Evolutionary conservation across 2,888 invertebrate species (phyloP).

Genomic region (Ditylenchus weischeri): DNA sequence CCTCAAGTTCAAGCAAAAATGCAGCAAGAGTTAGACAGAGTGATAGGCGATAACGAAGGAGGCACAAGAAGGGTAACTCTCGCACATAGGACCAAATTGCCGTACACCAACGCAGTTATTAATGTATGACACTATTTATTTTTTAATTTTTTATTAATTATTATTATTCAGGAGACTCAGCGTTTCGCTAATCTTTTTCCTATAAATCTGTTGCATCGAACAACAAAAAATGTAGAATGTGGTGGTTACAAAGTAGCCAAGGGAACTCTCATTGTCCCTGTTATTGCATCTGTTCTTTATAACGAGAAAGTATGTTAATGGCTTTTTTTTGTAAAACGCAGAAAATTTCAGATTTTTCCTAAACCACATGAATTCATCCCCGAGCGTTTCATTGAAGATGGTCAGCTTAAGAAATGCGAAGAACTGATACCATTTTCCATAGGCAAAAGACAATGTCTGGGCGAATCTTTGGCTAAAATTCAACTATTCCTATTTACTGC

Average conservation of each 20-base stretch:
- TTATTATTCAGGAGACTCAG: too few relatives aligned
- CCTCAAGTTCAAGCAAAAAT: conserved; percentile 17
- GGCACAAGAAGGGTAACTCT: too few relatives aligned
- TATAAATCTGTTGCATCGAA: too few relatives aligned
- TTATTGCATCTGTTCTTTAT: conserved; percentile 23
- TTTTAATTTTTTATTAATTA: too few relatives aligned
- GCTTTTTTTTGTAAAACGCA: background rate
- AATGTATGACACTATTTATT: too few relatives aligned
- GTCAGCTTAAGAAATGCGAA: conserved; percentile 37
- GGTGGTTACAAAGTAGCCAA: conserved; percentile 18
- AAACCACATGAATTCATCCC: conserved; percentile 34
- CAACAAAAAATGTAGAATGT: background rate
- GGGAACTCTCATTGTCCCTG: conserved; percentile 24
- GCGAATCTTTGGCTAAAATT: too few relatives aligned
- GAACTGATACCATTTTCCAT: conserved; percentile 35
- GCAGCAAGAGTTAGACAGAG: conserved; percentile 19
- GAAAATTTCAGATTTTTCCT: conserved; percentile 15
- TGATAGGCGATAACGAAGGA: background rate
- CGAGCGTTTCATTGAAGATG: conserved; percentile 41
- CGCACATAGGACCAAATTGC: too few relatives aligned
- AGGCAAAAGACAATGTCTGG: conserved; percentile 5
- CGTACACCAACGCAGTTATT: too few relatives aligned
- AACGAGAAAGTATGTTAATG: conserved; percentile 18
- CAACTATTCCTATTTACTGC: too few relatives aligned
- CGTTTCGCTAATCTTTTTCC: too few relatives aligned